A percentile compares a stretch with the other conserved stretches of the same genome.
phyloP scores from a whole-genome alignment of 2,888 invertebrate species.

The Thereva unica region DNA sequence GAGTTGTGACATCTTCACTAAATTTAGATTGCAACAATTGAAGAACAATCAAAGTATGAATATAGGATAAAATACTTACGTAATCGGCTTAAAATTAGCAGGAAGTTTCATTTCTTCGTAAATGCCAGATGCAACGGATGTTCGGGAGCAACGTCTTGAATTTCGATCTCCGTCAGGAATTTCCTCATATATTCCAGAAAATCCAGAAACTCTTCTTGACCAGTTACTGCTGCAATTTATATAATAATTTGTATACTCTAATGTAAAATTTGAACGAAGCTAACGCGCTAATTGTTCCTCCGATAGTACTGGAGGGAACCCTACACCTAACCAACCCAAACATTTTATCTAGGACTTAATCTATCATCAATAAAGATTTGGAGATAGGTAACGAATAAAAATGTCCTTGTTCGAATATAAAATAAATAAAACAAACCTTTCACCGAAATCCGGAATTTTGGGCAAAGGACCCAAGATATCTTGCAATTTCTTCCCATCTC shows the following conservation, averaged over 20 bases:
- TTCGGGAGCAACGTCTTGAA: constrained; percentile 50
- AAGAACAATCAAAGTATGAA: background rate
- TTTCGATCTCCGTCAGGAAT: constrained; percentile 46
- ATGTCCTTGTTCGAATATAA: no score
- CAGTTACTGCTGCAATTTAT: no score
- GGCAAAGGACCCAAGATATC: constrained; percentile 55
- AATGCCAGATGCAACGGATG: constrained; percentile 56
- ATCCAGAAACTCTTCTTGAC: constrained; percentile 50
- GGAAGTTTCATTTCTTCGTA: constrained; percentile 57
- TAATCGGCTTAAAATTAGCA: constrained; percentile 44
- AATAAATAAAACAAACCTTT: constrained; percentile 43
- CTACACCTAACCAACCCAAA: no score
- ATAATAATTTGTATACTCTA: no score
- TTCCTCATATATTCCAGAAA: constrained; percentile 58
- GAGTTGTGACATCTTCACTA: constrained; percentile 40
- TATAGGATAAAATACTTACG: constrained; percentile 37
- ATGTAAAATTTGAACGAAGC: no score
- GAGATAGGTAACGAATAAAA: no score
- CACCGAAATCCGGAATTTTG: constrained; percentile 50
- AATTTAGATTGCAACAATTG: background rate
- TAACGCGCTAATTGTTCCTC: no score
- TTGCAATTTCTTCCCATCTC: constrained; percentile 43
- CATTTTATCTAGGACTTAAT: no score
- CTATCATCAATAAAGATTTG: no score
- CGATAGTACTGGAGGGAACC: no score